Conservation (phyloP, 1,140 invertebrate genomes). For the Subanguina moxae region DNA sequence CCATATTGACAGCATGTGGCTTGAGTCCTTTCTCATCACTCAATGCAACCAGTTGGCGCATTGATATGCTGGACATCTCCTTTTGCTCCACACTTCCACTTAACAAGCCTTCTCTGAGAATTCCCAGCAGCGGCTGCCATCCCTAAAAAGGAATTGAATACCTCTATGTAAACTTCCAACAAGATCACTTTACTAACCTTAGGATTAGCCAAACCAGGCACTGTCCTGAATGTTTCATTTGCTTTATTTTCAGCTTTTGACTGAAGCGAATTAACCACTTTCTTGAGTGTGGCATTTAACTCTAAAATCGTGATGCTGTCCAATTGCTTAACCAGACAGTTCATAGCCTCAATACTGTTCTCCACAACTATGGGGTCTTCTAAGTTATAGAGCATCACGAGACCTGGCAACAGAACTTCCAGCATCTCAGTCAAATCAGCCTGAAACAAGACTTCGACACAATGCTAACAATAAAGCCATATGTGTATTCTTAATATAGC, state of each 20-base stretch:
- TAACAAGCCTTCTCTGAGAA: slow-evolving; percentile 90
- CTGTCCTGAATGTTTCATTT: background rate
- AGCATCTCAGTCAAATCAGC: slow-evolving; percentile 27
- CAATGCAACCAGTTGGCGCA: slow-evolving; percentile 87
- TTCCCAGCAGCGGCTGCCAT: slow-evolving; percentile 83
- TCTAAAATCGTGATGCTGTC: slow-evolving; percentile 31
- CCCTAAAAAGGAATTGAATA: slow-evolving; percentile 68
- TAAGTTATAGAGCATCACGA: slow-evolving; percentile 46
- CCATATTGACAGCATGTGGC: slow-evolving; percentile 90
- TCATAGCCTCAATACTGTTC: slow-evolving; percentile 36
- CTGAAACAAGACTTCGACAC: slow-evolving; percentile 19
- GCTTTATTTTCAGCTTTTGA: slow-evolving; percentile 9
- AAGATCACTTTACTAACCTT: background rate
- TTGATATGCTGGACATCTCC: slow-evolving; percentile 84
- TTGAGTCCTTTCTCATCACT: slow-evolving; percentile 71
- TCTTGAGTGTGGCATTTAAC: slow-evolving; percentile 40
- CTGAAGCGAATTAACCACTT: slow-evolving; percentile 40
- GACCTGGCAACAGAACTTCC: slow-evolving; percentile 44
- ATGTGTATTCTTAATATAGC: slow-evolving; percentile 10
- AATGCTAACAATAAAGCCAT: slow-evolving; percentile 4
- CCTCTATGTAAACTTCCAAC: background rate
- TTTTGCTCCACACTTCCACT: slow-evolving; percentile 89
- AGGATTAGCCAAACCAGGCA: slow-evolving; percentile 63
- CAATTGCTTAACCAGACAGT: slow-evolving; percentile 40
- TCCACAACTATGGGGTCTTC: slow-evolving; percentile 40